Conservation (phyloP, 2,888 invertebrate species). For the Cryptus armator region DNA sequence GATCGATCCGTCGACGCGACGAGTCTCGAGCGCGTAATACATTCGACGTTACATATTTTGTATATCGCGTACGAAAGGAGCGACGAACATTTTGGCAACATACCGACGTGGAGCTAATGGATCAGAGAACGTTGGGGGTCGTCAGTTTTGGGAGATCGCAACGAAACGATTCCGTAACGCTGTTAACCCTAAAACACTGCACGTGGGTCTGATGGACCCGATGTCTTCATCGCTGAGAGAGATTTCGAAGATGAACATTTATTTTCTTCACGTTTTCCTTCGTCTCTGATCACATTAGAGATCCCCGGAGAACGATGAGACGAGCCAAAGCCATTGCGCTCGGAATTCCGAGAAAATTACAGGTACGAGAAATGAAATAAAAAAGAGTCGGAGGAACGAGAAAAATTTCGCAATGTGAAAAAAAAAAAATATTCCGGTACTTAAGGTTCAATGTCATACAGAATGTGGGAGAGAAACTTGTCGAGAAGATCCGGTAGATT, state of each 20-base stretch:
- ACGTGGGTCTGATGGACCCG: no score
- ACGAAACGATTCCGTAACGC: no score
- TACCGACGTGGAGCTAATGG: no score
- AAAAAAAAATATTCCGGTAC: no score
- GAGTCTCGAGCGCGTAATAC: constrained; percentile 56
- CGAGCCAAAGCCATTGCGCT: constrained; percentile 30
- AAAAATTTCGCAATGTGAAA: neutral
- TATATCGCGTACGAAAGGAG: constrained; percentile 38
- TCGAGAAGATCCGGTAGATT: neutral
- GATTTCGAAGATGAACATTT: constrained; percentile 69
- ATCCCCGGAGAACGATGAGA: constrained; percentile 58
- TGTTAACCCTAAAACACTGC: no score
- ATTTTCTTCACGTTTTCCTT: constrained; percentile 79
- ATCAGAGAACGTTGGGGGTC: no score
- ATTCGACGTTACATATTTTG: constrained; percentile 25
- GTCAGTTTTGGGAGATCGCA: no score
- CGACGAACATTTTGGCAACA: neutral
- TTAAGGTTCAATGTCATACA: neutral
- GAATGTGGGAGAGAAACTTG: neutral
- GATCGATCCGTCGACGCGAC: constrained; percentile 78
- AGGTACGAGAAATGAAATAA: constrained; percentile 23
- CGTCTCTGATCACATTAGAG: constrained; percentile 79
- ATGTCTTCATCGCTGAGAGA: no score
- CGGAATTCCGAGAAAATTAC: neutral
- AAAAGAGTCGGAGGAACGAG: constrained; percentile 21